These are phyloP conservation scores for Trematomus loennbergii DNA, from an alignment of 2,113 vertebrate genomes.

Conservation along the genomic window DNA sequence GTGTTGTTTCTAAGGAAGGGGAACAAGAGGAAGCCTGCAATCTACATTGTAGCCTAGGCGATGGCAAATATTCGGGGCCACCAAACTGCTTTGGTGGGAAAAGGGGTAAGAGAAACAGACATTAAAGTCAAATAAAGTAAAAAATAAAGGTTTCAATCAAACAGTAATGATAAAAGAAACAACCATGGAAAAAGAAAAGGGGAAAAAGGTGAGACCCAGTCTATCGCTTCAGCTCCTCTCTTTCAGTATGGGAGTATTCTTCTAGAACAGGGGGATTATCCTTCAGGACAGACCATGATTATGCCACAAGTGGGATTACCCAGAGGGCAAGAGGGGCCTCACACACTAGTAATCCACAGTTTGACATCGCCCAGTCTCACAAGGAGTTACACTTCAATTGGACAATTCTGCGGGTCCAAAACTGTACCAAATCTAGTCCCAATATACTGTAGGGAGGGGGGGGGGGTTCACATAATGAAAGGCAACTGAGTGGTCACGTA, in stretches of 20 bases:
- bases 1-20: too few species aligned
- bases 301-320: conserved; percentile 50
- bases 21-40: too few species aligned
- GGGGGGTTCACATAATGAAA: neutral
- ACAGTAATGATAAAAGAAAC: neutral
- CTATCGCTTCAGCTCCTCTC: neutral
- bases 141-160: neutral
- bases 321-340: neutral
- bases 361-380: neutral
- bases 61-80: too few species aligned
- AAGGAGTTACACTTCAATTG: neutral
- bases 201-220: neutral
- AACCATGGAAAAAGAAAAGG: too few species aligned
- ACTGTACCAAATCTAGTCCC: neutral
- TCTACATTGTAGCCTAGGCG: too few species aligned
- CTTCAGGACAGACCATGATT: conserved; percentile 29
- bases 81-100: too few species aligned
- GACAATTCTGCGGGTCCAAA: neutral
- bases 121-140: neutral
- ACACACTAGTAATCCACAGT: conserved; percentile 5
- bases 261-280: conserved; percentile 6
- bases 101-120: neutral
- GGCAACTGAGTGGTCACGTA: too few species aligned
- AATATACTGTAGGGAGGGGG: neutral
- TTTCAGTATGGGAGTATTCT: neutral